Evolutionary conservation across 2,888 invertebrate species (phyloP), one percentile per base, ranked within the genome.

Genomic region (Troides aeacus): DNA sequence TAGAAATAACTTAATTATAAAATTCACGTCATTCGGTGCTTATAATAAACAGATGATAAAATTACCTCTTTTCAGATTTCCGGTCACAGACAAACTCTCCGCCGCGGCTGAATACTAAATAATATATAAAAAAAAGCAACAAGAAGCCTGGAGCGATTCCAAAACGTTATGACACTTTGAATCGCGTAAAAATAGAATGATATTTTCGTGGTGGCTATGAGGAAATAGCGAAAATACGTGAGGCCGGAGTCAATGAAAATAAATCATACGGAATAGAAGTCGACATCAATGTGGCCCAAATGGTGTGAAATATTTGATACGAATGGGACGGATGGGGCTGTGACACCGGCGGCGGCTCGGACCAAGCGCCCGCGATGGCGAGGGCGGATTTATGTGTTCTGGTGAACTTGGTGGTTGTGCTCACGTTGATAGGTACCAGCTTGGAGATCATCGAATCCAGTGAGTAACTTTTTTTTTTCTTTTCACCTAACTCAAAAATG

Each of bases 401-500:
- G 71, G 78, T 87, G 80, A 74, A 79, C 69, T 72, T 84, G 73
- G 50, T 84, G 56, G 81, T 88, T 79, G 70, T 88, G 57, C 80
- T 79, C 74, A 80, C 79, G 68, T 72, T 88, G 76, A 84, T 90
- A 76, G 73, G 81, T 57, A 82, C 77, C 39, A 91, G 90, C 65
- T 78, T 85, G 77, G 91, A 91, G 79, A 88, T 89, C 53, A 81
- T 89, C 73, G 91, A 90, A 76, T 82, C 89, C 73, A 86, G 91
- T 92, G 73, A 90, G 91, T 89, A 72, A 36, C 46, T 68, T 30
- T 30, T 30, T 24, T 24, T 30, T 30, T 30, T 30, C 30, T 30
- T 3, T n/a, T n/a, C n/a, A n/a, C n/a, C n/a, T n/a, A n/a, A n/a
- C n/a, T n/a, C n/a, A n/a, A n/a, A n/a, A n/a, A n/a, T n/a, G n/a